Evolutionary conservation across 1,140 invertebrate genomes (phyloP), one percentile per base, ranked within the genome.

Genomic region (Drosophila ananassae): DNA sequence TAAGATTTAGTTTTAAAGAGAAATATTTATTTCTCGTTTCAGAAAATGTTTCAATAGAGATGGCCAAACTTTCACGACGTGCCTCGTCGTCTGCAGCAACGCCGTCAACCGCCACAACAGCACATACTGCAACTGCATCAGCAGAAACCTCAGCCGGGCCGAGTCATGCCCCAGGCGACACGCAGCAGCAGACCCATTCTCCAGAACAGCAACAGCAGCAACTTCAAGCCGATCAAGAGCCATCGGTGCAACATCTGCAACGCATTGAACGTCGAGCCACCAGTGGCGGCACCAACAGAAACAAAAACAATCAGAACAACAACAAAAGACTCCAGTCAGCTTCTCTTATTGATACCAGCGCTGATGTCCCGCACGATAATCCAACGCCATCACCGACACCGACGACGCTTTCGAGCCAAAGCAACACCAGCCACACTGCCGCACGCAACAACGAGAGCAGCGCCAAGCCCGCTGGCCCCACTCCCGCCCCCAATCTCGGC

Each of bases 41-140:
- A 92, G 89, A 90, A 90, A 79, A 92, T 92, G 91, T 91, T 77
- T 79, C 74, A 87, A 78, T 92, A 92, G 91, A 91, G 83, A 92
- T 92, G 91, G 91, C 91, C 76, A 92, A 84, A 91, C 85, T 91
- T 85, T 90, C 91, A 85, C 91, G 91, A 92, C 91, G 90, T 74
- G 76, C 76, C 50, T 75, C 85, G 83, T 90, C 89, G 83, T 90
- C 91, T 73, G 84, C 89, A 83, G 68, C 89, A 73, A 90, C 89
- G 73, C 71, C 89, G 41, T 73, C 83, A 61, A 84, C 74, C 71
- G 69, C 82, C 59, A 73, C 68, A 69, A 63, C 63, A 78, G 53
- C 77, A 66, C 32, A 54, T 53, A 58, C 55, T 44, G 50, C 39
- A 41, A 22, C 53, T 54, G 13, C 50, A 46, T 12, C 41, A 39